These are phyloP conservation scores for Palythoa grandiflora DNA, from an alignment of 92 coral and sea anemone genomes.

Conservation along the genomic window DNA sequence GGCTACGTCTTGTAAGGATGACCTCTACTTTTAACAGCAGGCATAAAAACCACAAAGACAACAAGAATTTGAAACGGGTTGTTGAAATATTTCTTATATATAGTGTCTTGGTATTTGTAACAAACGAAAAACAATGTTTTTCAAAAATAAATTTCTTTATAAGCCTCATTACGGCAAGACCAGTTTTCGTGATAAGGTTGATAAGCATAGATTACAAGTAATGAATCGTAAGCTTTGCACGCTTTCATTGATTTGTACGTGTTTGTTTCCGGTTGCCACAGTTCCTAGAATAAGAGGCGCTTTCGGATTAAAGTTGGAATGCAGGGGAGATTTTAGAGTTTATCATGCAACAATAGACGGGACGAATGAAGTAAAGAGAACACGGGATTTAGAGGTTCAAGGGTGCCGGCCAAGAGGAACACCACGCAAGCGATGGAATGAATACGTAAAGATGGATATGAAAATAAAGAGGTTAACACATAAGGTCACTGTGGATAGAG, in stretches of 20 bases:
- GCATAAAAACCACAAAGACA: constrained; percentile 17
- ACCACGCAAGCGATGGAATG: no score
- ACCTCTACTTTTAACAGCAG: constrained; percentile 4
- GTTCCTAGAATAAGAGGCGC: not conserved
- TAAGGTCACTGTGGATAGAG: no score
- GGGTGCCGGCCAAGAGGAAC: no score
- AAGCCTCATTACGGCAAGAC: not conserved
- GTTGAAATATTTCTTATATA: not conserved
- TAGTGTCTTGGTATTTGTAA: not conserved
- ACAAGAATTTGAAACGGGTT: not conserved
- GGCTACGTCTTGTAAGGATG: not conserved
- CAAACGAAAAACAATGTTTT: not conserved
- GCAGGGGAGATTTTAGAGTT: not conserved
- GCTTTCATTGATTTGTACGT: constrained; percentile 13
- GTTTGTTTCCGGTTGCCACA: constrained; percentile 31
- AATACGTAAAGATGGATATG: no score
- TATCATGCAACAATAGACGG: constrained; percentile 4
- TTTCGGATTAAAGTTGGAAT: constrained; percentile 6
- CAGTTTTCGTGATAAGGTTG: constrained; percentile 34
- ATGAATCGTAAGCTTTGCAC: constrained; percentile 12
- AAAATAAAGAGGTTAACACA: no score
- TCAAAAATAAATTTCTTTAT: not conserved
- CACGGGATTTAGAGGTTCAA: no score
- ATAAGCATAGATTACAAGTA: constrained; percentile 17
- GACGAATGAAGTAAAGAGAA: no score